Evolutionary conservation across 2,113 vertebrate species (phyloP).

Genomic region (Catharus bicknelli): DNA sequence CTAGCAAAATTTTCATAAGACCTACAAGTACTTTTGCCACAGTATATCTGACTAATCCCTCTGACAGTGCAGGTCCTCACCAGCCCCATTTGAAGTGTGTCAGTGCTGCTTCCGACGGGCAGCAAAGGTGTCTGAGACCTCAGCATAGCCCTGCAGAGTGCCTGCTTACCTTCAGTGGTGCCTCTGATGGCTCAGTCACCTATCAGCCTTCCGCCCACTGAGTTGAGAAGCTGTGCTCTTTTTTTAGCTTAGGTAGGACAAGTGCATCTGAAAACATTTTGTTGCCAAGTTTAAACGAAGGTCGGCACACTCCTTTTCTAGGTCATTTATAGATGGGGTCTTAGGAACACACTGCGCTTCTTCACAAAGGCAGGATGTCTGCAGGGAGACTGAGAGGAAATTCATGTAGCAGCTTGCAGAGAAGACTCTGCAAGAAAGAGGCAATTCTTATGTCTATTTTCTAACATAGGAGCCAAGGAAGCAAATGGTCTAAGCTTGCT

Average conservation of each 20-base stretch:
- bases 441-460: constrained; percentile 21
- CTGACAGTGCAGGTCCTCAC: background rate
- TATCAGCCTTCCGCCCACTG: constrained; percentile 13
- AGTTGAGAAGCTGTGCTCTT: constrained; percentile 26
- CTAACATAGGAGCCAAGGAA: background rate
- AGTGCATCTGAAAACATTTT: background rate
- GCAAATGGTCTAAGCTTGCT: background rate
- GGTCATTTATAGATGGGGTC: background rate
- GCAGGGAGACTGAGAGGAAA: background rate
- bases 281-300: background rate
- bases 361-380: constrained; percentile 37
- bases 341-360: background rate
- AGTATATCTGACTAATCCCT: background rate
- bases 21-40: background rate
- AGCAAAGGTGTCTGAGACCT: background rate
- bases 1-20: background rate
- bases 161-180: background rate
- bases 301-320: background rate
- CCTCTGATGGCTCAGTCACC: background rate
- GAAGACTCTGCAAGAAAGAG: background rate
- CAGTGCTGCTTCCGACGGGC: background rate
- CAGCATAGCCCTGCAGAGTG: background rate
- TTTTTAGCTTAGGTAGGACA: background rate
- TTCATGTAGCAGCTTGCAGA: background rate
- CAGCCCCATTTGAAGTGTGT: background rate